A percentile compares a stretch with the other conserved stretches of the same genome.
These are phyloP conservation scores for Microtus ochrogaster DNA, from an alignment of 2,113 vertebrate genomes.

Conservation along the genomic window DNA sequence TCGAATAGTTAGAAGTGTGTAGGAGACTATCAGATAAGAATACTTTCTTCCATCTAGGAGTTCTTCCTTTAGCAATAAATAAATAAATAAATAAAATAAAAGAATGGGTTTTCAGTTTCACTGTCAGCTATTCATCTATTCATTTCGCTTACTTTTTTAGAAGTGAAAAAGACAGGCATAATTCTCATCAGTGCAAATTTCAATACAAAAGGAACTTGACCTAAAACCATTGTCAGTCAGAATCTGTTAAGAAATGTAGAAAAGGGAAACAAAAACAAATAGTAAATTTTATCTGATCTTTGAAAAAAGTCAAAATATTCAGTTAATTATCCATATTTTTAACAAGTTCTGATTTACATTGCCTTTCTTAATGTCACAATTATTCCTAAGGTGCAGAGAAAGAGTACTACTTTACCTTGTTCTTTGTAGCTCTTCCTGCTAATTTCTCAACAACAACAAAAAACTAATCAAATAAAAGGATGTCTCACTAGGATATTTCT, in stretches of 20 bases:
- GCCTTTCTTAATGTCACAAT: constrained; percentile 34
- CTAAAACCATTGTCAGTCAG: neutral
- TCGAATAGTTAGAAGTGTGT: neutral
- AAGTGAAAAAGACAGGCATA: neutral
- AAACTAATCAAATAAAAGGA: constrained; percentile 27
- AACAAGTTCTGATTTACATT: neutral
- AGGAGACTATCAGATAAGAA: constrained; percentile 13
- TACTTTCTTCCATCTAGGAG: neutral
- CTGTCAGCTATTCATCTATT: neutral
- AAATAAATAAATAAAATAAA: constrained; percentile 27
- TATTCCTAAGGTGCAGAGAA: neutral
- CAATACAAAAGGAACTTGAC: constrained; percentile 21
- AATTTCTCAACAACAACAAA: constrained; percentile 19
- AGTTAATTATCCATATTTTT: constrained; percentile 41
- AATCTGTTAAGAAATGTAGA: constrained; percentile 39
- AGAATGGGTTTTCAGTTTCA: neutral
- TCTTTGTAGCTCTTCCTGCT: constrained; percentile 46
- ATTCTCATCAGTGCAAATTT: neutral
- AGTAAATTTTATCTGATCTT: neutral
- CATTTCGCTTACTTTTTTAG: constrained; percentile 1
- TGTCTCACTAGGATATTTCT: constrained; percentile 20
- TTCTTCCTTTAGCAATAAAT: neutral
- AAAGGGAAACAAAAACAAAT: neutral
- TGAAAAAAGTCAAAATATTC: neutral
- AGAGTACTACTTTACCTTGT: neutral